Conservation (phyloP, 2,888 invertebrate genomes). For the Priocnemis perturbator region DNA sequence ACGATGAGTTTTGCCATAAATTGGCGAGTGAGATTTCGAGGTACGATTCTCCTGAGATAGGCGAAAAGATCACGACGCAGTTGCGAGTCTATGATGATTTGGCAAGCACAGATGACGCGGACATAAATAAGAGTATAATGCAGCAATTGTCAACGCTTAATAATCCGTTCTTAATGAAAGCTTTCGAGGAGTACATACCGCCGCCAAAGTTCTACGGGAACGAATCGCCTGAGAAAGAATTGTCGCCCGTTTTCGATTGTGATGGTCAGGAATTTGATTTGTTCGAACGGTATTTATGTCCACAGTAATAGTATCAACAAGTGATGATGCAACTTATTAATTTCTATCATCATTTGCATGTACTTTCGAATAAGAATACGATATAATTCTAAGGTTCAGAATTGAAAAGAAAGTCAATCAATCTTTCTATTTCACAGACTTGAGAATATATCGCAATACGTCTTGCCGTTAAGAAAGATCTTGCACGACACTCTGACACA, state of each 20-base stretch:
- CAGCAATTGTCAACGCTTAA: slow-evolving; percentile 63
- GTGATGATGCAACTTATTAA: too few species aligned
- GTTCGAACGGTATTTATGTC: slow-evolving; percentile 39
- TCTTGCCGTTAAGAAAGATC: slow-evolving; percentile 74
- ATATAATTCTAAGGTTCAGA: too few species aligned
- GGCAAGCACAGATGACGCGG: slow-evolving; percentile 36
- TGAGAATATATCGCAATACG: slow-evolving; percentile 59
- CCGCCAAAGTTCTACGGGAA: slow-evolving; percentile 44
- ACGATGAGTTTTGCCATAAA: slow-evolving; percentile 62
- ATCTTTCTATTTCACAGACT: slow-evolving; percentile 49
- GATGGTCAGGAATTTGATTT: slow-evolving; percentile 21
- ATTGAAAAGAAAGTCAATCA: background rate
- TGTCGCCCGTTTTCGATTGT: slow-evolving; percentile 24
- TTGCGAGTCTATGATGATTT: slow-evolving; percentile 26
- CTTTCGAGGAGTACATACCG: slow-evolving; percentile 74
- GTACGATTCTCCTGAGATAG: slow-evolving; percentile 41
- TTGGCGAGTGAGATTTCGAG: slow-evolving; percentile 63
- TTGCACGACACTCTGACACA: slow-evolving; percentile 72
- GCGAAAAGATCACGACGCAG: slow-evolving; percentile 40
- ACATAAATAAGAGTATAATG: slow-evolving; percentile 61
- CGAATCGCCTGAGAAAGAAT: background rate
- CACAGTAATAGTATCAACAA: background rate
- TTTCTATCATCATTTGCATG: too few species aligned
- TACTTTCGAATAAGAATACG: too few species aligned
- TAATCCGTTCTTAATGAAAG: slow-evolving; percentile 75